Conservation (phyloP, 2,888 invertebrate species). For the Diloba caeruleocephala region DNA sequence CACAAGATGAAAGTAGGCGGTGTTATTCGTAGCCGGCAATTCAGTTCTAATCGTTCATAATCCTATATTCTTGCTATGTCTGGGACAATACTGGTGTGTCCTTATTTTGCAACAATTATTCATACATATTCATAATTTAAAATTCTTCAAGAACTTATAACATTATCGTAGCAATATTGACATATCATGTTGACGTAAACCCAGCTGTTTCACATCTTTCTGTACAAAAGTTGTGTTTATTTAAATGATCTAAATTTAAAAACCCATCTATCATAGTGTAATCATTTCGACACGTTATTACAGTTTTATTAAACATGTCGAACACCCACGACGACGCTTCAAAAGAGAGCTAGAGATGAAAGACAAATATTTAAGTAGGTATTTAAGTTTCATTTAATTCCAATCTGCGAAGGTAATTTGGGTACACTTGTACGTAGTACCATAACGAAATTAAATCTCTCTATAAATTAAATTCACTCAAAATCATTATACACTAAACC, state of each 20-base stretch:
- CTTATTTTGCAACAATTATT: too few relatives aligned
- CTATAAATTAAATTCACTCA: too few relatives aligned
- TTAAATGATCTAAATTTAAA: conserved; percentile 37
- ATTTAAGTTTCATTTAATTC: too few relatives aligned
- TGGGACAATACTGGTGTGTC: too few relatives aligned
- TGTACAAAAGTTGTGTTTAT: conserved; percentile 23
- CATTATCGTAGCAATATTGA: neutral
- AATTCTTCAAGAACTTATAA: too few relatives aligned
- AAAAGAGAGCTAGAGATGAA: conserved; percentile 21
- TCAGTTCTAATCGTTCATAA: too few relatives aligned
- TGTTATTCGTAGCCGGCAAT: too few relatives aligned
- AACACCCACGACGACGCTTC: conserved; percentile 21
- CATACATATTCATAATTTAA: neutral
- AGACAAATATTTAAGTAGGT: conserved; percentile 25
- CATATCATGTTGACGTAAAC: conserved; percentile 7
- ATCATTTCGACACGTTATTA: conserved; percentile 34
- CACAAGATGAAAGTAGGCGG: too few relatives aligned
- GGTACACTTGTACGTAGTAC: too few relatives aligned
- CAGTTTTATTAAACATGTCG: conserved; percentile 18
- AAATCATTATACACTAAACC: neutral
- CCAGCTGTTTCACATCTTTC: conserved; percentile 22
- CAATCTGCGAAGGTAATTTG: too few relatives aligned
- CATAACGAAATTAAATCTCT: too few relatives aligned
- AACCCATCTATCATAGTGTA: conserved; percentile 38
- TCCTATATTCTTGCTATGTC: too few relatives aligned